phyloP scores from a whole-genome alignment of 2,888 invertebrate genomes.

The Drosophila anceps region DNA sequence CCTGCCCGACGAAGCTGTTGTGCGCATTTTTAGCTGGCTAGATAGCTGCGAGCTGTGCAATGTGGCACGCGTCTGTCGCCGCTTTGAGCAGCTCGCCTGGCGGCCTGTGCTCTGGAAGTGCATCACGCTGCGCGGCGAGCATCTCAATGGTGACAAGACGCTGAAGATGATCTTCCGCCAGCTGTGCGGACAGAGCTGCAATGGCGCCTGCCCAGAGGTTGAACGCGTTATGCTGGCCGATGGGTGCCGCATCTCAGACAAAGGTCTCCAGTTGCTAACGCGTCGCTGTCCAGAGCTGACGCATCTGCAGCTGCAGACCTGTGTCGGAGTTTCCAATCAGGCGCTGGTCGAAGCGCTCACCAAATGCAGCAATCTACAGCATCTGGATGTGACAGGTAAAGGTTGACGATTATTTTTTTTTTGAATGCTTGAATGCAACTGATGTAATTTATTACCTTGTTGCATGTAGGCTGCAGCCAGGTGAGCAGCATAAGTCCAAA shows the following conservation, averaged over 20 bases:
- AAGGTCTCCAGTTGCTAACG: slow-evolving; percentile 91
- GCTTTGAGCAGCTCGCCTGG: slow-evolving; percentile 92
- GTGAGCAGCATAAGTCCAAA: slow-evolving; percentile 92
- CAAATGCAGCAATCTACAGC: slow-evolving; percentile 92
- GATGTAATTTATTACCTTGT: not conserved
- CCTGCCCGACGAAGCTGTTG: slow-evolving; percentile 89
- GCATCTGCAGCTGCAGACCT: slow-evolving; percentile 92
- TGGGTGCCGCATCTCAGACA: slow-evolving; percentile 91
- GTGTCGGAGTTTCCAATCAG: slow-evolving; percentile 90
- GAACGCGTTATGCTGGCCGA: slow-evolving; percentile 89
- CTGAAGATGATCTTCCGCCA: slow-evolving; percentile 88
- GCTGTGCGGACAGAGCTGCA: slow-evolving; percentile 88
- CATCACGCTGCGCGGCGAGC: slow-evolving; percentile 88
- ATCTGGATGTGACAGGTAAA: slow-evolving; percentile 94
- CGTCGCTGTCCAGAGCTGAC: slow-evolving; percentile 93
- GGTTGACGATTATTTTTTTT: slow-evolving; percentile 32
- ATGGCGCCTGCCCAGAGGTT: slow-evolving; percentile 89
- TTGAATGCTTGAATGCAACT: not conserved
- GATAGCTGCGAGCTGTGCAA: slow-evolving; percentile 90
- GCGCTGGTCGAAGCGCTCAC: slow-evolving; percentile 92
- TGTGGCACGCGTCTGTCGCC: slow-evolving; percentile 91
- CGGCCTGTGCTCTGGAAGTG: slow-evolving; percentile 91
- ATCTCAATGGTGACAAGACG: slow-evolving; percentile 88
- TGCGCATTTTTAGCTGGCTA: slow-evolving; percentile 90
- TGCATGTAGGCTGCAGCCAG: slow-evolving; percentile 88